Evolutionary conservation across 2,888 invertebrate genomes (phyloP).

Genomic region (Endomychus coccineus): DNA sequence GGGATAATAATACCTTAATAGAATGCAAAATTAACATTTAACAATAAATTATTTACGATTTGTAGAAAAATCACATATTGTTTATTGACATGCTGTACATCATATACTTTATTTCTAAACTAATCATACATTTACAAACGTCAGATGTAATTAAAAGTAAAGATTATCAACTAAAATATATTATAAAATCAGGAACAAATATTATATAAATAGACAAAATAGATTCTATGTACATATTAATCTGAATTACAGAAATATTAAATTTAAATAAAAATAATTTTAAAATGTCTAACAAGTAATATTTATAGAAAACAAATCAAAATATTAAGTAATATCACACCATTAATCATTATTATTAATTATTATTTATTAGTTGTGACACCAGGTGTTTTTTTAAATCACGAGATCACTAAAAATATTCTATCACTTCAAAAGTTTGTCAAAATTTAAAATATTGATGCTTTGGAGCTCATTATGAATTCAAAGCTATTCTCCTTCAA

Average conservation of each 20-base stretch:
- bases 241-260: conserved; percentile 25
- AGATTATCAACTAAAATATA: conserved; percentile 22
- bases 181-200: conserved; percentile 41
- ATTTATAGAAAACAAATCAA: conserved; percentile 40
- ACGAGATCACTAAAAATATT: conserved; percentile 41
- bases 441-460: too few species aligned
- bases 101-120: conserved; percentile 1
- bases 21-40: too few species aligned
- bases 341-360: too few species aligned
- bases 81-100: too few species aligned
- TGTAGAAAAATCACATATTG: too few species aligned
- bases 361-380: conserved; percentile 38
- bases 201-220: conserved; percentile 33
- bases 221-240: conserved; percentile 36
- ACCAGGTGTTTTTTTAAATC: conserved; percentile 38
- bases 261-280: conserved; percentile 38
- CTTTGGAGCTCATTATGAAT: too few species aligned
- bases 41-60: too few species aligned
- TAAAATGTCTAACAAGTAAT: conserved; percentile 37
- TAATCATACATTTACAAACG: conserved; percentile 9
- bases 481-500: too few species aligned
- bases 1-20: too few species aligned
- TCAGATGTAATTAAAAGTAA: conserved; percentile 8
- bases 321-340: conserved; percentile 48
- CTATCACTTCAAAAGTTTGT: too few species aligned